Conservation (phyloP, 2,113 vertebrate species). For the Hyperopisus bebe region DNA sequence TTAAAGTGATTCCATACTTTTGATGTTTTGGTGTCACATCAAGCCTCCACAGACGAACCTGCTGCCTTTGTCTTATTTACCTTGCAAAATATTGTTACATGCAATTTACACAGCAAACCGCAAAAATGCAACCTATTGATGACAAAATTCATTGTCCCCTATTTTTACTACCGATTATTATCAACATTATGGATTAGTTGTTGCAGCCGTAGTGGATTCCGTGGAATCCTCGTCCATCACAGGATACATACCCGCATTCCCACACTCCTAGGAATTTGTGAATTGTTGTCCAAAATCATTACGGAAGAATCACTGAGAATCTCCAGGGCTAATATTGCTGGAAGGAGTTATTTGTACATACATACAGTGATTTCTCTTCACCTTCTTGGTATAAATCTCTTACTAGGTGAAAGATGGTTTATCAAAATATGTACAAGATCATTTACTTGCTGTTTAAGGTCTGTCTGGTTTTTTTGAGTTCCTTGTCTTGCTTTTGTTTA, state of each 20-base stretch:
- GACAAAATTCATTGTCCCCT: neutral
- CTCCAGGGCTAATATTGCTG: neutral
- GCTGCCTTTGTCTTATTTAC: neutral
- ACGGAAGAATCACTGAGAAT: neutral
- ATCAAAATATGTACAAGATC: too few relatives aligned
- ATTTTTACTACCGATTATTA: neutral
- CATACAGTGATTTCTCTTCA: too few relatives aligned
- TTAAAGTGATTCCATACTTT: neutral
- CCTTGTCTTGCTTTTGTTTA: too few relatives aligned
- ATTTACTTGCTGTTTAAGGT: too few relatives aligned
- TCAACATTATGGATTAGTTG: neutral
- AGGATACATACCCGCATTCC: neutral
- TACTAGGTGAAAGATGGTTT: too few relatives aligned
- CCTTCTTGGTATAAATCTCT: too few relatives aligned
- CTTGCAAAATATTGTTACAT: neutral
- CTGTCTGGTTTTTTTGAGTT: too few relatives aligned
- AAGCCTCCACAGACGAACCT: neutral
- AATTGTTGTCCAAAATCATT: neutral
- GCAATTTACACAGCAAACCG: neutral
- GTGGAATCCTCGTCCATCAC: neutral
- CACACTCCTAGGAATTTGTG: neutral
- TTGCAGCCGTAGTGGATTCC: neutral
- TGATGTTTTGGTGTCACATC: neutral
- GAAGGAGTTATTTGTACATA: too few relatives aligned
- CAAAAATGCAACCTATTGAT: neutral